Percentiles rank a stretch among this genome's conserved stretches.
phyloP scores from a whole-genome alignment of 2,888 invertebrate species.

The Torymus texanus region DNA sequence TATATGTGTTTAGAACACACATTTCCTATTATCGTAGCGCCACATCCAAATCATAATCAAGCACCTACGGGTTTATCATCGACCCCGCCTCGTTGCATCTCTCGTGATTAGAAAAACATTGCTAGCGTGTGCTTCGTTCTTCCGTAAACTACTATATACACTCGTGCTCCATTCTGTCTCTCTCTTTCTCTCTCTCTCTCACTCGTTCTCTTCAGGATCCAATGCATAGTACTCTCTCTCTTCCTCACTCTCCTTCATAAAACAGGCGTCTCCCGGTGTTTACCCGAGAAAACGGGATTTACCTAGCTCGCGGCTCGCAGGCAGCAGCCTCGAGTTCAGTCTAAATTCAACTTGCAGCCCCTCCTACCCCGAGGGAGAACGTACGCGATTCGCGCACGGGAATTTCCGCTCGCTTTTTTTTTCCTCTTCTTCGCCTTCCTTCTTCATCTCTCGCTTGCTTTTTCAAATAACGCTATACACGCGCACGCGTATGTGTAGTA shows the following conservation, averaged over 20 bases:
- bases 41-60: too few species aligned
- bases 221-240: too few species aligned
- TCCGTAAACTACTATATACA: background rate
- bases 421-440: slow-evolving; percentile 1
- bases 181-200: background rate
- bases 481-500: too few species aligned
- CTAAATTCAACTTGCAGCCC: slow-evolving; percentile 37
- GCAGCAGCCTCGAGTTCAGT: slow-evolving; percentile 17
- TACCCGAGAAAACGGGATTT: slow-evolving; percentile 60
- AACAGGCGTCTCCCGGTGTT: slow-evolving; percentile 58
- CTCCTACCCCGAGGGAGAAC: slow-evolving; percentile 15
- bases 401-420: slow-evolving; percentile 24
- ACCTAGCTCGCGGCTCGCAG: slow-evolving; percentile 36
- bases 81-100: too few species aligned
- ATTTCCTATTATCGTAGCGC: too few species aligned
- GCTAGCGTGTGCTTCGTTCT: background rate
- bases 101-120: too few species aligned
- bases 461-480: too few species aligned
- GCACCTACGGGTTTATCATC: too few species aligned
- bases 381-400: slow-evolving; percentile 18
- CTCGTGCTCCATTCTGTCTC: background rate
- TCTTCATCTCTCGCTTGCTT: background rate
- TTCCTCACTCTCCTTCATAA: slow-evolving; percentile 49
- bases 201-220: slow-evolving; percentile 1
- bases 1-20: too few species aligned